Conservation (phyloP, 2,113 vertebrate genomes). For the Perca fluviatilis region DNA sequence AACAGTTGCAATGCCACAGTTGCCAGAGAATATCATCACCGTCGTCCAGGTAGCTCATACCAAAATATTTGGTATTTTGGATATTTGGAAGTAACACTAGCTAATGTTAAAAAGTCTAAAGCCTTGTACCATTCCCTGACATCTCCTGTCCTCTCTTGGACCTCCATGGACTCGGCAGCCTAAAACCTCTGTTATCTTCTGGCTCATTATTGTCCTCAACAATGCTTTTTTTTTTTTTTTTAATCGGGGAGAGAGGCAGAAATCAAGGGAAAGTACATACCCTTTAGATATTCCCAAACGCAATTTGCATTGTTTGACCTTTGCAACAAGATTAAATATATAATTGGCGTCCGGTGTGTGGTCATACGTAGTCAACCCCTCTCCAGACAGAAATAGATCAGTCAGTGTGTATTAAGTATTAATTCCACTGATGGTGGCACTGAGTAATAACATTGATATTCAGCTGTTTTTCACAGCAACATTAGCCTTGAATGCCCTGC, state of each 20-base stretch:
- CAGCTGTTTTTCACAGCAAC: slow-evolving; percentile 15
- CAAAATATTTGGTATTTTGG: background rate
- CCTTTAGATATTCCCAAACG: slow-evolving; percentile 3
- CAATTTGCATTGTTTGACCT: slow-evolving; percentile 53
- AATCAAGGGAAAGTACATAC: slow-evolving; percentile 2
- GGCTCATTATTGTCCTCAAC: background rate
- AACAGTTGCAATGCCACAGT: background rate
- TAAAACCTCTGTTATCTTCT: background rate
- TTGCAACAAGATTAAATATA: slow-evolving; percentile 40
- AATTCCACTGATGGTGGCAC: slow-evolving; percentile 23
- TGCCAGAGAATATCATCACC: background rate
- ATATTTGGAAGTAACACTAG: background rate
- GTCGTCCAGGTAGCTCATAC: background rate
- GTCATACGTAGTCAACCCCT: slow-evolving; percentile 15
- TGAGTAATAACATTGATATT: slow-evolving; percentile 39
- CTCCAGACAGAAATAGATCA: slow-evolving; percentile 36
- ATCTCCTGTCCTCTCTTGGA: background rate
- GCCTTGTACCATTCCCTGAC: background rate
- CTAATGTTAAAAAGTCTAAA: background rate
- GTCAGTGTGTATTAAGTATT: slow-evolving; percentile 31
- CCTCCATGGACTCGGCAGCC: background rate
- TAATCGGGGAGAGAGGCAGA: background rate
- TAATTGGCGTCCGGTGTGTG: slow-evolving; percentile 13
- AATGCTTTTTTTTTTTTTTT: background rate
- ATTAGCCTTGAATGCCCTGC: slow-evolving; percentile 10